Evolutionary conservation across 1,140 invertebrate species (phyloP), one percentile per base, ranked within the genome.

Genomic region (Aporrectodea caliginosa): DNA sequence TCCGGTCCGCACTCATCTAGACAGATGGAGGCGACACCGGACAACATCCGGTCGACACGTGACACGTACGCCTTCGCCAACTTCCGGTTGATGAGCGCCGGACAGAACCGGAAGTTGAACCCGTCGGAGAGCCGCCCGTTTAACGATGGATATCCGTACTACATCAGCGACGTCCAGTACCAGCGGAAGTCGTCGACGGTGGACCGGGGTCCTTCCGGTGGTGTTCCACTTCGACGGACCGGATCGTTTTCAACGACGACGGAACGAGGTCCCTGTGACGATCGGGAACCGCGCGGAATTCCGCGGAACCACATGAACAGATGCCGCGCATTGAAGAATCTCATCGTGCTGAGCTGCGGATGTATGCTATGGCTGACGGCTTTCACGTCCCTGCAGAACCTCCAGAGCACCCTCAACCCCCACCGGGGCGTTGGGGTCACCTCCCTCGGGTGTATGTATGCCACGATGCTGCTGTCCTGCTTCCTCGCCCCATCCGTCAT

Each of bases 341-440:
- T 87, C 14, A 78, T 86, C n/a, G 85, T 85, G 16, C 82, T 88
- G 34, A 85, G 87, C 58, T 22, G 86, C 0, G 85, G 85, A 1
- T 88, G 87, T 79, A 86, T 88, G 85, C 84, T 88, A 34, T 82
- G 85, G 31, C 85, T 84, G 75, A 87, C 86, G 14, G 87, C 85
- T 0, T 87, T 88, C 80, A 83, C 86, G 0, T 88, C 87, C 1
- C 73, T 88, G 14, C 84, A 87, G 70, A 85, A 85, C 68, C 77
- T 88, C 2, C 85, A 88, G 79, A 88, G 86, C 82, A 84, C 85
- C 29, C 79, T 87, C 71, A 84, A 88, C 77, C 81, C 85, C 6
- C 81, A 85, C 71, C 82, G 83, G 2, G 87, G 85, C 0, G 78
- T 87, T 2, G 87, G 87, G 1, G 84, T 88, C 2, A 83, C 84